Evolutionary conservation across 37 sponge, comb jelly and placozoan species (phyloP).

Genomic region (Beroe forskalii): DNA sequence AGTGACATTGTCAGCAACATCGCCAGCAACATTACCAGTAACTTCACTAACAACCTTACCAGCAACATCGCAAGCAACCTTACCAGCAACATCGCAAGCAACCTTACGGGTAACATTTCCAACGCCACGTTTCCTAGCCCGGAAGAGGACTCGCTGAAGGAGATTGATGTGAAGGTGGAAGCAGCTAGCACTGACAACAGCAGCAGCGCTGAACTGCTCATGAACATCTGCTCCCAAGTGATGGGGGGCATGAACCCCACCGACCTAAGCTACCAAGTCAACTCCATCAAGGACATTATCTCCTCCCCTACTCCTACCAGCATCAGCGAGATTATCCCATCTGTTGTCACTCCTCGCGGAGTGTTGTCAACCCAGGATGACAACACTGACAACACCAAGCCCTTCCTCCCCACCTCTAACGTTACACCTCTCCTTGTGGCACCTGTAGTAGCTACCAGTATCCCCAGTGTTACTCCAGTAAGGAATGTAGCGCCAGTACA

Average conservation of each 20-base stretch:
- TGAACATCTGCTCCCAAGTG: conserved; percentile 30
- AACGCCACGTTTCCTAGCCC: background rate
- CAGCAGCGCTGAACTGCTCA: background rate
- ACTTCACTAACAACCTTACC: background rate
- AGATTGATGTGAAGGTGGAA: background rate
- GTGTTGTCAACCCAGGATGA: background rate
- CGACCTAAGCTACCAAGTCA: background rate
- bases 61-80: background rate
- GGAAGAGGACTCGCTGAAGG: background rate
- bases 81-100: background rate
- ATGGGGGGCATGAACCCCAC: background rate
- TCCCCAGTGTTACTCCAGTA: background rate
- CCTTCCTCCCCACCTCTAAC: background rate
- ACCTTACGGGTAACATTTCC: background rate
- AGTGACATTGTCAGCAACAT: background rate
- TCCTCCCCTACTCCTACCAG: background rate
- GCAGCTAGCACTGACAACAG: background rate
- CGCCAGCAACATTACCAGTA: background rate
- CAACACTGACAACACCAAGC: background rate
- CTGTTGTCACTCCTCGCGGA: too few species aligned
- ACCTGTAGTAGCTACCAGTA: background rate
- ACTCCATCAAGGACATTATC: background rate
- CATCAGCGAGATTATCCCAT: too few species aligned
- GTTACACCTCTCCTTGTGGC: background rate
- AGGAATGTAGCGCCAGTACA: background rate